phyloP scores from a whole-genome alignment of 2,797 vertebrate species.

The Poeciliopsis infans region DNA sequence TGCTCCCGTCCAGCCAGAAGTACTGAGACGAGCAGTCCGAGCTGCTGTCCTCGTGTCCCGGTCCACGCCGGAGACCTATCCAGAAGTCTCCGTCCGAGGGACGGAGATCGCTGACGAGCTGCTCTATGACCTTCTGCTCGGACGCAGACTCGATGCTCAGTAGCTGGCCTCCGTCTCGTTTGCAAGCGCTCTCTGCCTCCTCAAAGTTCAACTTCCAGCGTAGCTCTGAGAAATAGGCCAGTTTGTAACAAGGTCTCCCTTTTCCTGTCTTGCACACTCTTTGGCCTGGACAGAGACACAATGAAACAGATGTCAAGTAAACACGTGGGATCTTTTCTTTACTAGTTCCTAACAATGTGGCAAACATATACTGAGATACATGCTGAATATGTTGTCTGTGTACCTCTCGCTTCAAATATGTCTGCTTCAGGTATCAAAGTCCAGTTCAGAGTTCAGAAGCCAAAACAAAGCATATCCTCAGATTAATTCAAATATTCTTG shows the following conservation, averaged over 20 bases:
- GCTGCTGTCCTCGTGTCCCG: constrained; percentile 77
- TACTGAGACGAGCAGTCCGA: constrained; percentile 86
- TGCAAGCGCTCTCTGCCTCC: constrained; percentile 86
- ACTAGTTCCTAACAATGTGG: background rate
- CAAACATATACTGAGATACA: background rate
- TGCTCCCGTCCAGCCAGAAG: constrained; percentile 89
- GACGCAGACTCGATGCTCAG: constrained; percentile 87
- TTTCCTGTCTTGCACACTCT: constrained; percentile 87
- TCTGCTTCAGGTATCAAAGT: constrained; percentile 63
- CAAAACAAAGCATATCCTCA: constrained; percentile 33
- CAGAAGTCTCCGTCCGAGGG: constrained; percentile 95
- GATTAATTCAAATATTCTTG: constrained; percentile 15
- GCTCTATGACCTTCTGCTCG: constrained; percentile 89
- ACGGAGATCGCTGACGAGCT: constrained; percentile 85
- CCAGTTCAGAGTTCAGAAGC: constrained; percentile 18
- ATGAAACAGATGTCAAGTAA: background rate
- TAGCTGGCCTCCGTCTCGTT: constrained; percentile 86
- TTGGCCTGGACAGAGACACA: constrained; percentile 80
- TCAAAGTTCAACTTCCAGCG: constrained; percentile 84
- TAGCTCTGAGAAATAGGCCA: constrained; percentile 89
- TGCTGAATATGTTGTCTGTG: constrained; percentile 5
- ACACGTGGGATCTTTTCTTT: background rate
- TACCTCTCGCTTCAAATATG: constrained; percentile 78
- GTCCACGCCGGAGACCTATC: constrained; percentile 89
- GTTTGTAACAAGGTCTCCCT: constrained; percentile 90